Percentiles rank a stretch among this genome's conserved stretches.
These are phyloP conservation scores for Beris morrisii DNA, from an alignment of 2,888 invertebrate genomes.

Conservation along the genomic window DNA sequence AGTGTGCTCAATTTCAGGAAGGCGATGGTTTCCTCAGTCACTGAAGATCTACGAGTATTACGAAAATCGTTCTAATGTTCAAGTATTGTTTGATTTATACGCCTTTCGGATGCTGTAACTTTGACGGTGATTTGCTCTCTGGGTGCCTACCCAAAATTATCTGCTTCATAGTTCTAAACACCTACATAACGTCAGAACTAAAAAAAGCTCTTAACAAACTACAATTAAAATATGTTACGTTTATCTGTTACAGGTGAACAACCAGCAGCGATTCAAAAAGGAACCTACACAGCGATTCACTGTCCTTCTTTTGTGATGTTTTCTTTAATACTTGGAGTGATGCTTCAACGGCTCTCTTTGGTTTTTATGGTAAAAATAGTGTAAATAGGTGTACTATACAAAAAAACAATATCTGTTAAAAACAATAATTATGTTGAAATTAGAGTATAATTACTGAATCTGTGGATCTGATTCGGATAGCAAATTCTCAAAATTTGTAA, in stretches of 20 bases:
- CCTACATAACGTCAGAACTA: no score
- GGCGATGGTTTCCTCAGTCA: no score
- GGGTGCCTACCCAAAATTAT: no score
- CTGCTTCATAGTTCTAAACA: no score
- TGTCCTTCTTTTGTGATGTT: conserved; percentile 15
- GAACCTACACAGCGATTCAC: conserved; percentile 17
- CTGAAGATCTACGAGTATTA: no score
- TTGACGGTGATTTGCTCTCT: no score
- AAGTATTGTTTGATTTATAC: no score
- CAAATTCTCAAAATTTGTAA: conserved; percentile 19
- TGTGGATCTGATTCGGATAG: conserved; percentile 9
- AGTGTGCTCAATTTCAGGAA: no score
- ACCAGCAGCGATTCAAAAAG: conserved; percentile 78
- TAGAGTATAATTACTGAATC: not conserved
- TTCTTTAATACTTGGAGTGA: conserved; percentile 17
- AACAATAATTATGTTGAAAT: conserved; percentile 22
- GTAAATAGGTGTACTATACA: conserved; percentile 27
- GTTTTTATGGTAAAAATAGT: conserved; percentile 10
- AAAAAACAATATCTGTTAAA: conserved; percentile 23
- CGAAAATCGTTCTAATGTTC: no score
- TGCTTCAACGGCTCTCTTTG: conserved; percentile 21
- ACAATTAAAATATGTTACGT: conserved; percentile 28
- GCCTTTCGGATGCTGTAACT: no score
- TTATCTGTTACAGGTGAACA: conserved; percentile 68
- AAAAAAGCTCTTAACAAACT: no score